Base-by-base conservation (phyloP, 2,888 invertebrate genomes). In the Ectemnius lituratus region DNA sequence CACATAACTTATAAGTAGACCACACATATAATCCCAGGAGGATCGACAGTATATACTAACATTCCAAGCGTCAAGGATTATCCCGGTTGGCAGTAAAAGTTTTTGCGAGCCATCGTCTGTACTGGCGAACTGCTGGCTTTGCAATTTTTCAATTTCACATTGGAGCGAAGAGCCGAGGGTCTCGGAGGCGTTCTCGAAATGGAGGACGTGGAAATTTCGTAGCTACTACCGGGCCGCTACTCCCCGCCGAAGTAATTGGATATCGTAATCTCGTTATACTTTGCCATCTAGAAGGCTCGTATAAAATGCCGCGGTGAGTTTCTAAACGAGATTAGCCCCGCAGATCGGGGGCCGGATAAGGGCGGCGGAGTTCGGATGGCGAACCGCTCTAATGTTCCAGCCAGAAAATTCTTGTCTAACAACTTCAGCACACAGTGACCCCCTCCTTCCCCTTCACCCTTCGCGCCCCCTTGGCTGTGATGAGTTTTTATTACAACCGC, bases 241-340 rank as follows among this genome's bases (percentile, higher is more conserved):
- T 52, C n/a, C 47, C 52, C 52, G 52, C 52, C 52, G 64, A 73
- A 81, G 83, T 83, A 83, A 83, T 83, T 83, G 77, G 82, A 83
- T 83, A 83, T 83, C 81, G 83, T 83, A 83, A 83, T 83, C 83
- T 83, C 81, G 83, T 83, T 83, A 83, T 75, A 77, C 79, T 73
- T 70, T 18, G 72, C 75, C 62, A 67, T 71, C 70, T 74, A 60
- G 74, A 76, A 76, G 81, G 77, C 70, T 75, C 76, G 79, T 76
- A 83, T 81, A 83, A 83, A 83, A 83, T 77, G 81, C 79, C 76
- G 73, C 49, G 73, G 66, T 52, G 76, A 83, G 82, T 79, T 83
- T 77, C 79, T 79, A 78, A 83, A 83, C 77, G 79, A 79, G 82
- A 83, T 83, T 83, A 83, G 70, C 73, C 23, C 79, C 64, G 67